Conservation (phyloP, 2,113 vertebrate species). For the Pitta sordida region DNA sequence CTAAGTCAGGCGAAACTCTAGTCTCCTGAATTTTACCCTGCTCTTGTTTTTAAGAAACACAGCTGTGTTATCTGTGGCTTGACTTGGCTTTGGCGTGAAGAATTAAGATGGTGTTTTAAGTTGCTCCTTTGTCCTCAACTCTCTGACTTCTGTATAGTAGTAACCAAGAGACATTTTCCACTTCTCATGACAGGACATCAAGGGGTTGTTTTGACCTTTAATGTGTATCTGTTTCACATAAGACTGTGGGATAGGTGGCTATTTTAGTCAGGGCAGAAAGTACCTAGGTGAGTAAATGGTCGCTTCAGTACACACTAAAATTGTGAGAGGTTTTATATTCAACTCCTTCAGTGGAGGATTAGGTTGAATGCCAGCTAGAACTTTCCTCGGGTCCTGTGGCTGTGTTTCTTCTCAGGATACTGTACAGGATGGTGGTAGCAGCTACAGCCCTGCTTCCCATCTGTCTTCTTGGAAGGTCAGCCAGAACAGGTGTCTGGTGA, state of each 20-base stretch:
- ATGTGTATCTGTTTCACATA: neutral
- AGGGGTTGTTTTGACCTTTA: neutral
- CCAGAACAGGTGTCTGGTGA: neutral
- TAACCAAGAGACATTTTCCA: neutral
- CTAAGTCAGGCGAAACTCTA: neutral
- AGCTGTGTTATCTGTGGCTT: neutral
- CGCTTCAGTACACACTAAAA: neutral
- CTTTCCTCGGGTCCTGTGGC: neutral
- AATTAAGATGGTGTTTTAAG: neutral
- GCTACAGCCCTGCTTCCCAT: neutral
- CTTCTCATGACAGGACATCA: neutral
- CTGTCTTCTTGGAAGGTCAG: neutral
- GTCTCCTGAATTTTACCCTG: neutral
- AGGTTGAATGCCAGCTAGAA: neutral
- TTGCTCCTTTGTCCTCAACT: neutral
- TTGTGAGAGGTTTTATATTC: neutral
- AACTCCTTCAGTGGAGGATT: neutral
- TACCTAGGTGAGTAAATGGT: neutral
- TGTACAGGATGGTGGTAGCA: accelerated
- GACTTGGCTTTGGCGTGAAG: neutral
- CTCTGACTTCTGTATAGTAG: neutral
- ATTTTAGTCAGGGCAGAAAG: neutral
- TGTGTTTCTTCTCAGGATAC: neutral
- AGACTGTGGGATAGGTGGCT: neutral
- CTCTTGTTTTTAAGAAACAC: neutral